Evolutionary conservation across 2,797 vertebrate genomes (phyloP), one percentile per base, ranked within the genome.

Genomic region (Ctenopoma multispine): DNA sequence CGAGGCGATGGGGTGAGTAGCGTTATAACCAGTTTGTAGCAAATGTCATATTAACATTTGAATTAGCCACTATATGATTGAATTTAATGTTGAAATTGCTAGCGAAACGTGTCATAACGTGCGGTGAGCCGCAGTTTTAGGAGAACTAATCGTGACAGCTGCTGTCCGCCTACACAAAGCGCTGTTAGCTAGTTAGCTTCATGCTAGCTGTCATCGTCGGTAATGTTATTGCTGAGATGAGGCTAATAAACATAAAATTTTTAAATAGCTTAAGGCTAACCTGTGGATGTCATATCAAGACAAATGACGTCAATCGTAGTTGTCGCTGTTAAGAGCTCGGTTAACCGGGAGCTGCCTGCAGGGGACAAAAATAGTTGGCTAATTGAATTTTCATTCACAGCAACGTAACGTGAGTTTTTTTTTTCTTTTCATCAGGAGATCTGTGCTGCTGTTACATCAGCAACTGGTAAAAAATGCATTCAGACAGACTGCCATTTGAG

Each of bases 91-190:
- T 41, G 14, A 20, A 21, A 41, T 12, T 2, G 1, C 0, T 23
- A 2, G 15, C 0, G 38, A 23, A n/a, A 5, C 10, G 12, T 9
- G 43, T 46, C 36, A 7, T 10, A 12, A 17, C 4, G 34, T 55
- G 46, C 5, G 23, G 6, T 6, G 17, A 8, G 1, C 11, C 7
- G 44, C 14, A 24, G 10, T 20, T n/a, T 38, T 6, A 11, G 1
- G 15, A 2, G 4, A 18, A 62, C 40, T 69, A 2, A 31, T 67
- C 56, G 64, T 58, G 63, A 68, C 69, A 79, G 69, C 74, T 61
- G 69, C 51, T 59, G 63, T 74, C 81, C 85, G 83, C 90, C 89
- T 57, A 89, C 90, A 90, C 84, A 82, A 78, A 86, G 77, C 77
- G 23, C 73, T 49, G 55, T 40, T 88, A 84, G 84, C 86, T 20